A percentile compares a stretch with the other conserved stretches of the same genome.
Evolutionary conservation across 2,113 vertebrate species (phyloP).

Genomic region (Odocoileus virginianus): DNA sequence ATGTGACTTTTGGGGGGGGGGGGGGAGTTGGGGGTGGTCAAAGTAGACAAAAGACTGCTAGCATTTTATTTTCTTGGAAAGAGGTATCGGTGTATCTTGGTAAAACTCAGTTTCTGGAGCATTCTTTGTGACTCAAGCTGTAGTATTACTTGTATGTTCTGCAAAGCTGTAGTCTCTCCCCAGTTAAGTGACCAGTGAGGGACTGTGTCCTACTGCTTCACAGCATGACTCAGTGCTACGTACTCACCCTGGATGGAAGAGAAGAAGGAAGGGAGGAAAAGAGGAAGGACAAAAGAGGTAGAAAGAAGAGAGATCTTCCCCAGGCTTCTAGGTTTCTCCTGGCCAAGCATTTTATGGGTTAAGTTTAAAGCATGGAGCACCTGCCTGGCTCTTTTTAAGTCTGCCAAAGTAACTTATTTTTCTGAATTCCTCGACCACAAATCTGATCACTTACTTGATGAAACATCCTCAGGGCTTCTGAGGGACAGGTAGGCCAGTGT

Average conservation of each 20-base stretch:
- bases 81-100: neutral
- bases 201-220: neutral
- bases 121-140: neutral
- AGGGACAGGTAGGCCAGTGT: neutral
- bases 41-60: neutral
- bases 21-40: neutral
- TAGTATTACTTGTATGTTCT: neutral
- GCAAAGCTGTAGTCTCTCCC: neutral
- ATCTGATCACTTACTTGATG: neutral
- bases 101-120: neutral
- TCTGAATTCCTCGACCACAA: neutral
- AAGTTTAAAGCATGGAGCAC: neutral
- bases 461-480: neutral
- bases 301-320: neutral
- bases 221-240: neutral
- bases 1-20: neutral
- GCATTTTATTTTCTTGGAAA: neutral
- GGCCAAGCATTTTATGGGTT: neutral
- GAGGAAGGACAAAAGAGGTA: neutral
- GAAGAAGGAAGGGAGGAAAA: neutral
- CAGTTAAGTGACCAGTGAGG: neutral
- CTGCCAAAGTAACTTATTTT: neutral
- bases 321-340: neutral
- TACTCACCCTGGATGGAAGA: neutral
- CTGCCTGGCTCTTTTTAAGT: neutral